Evolutionary conservation across 1,140 invertebrate species (phyloP).

Genomic region (Pachypsylla venusta): DNA sequence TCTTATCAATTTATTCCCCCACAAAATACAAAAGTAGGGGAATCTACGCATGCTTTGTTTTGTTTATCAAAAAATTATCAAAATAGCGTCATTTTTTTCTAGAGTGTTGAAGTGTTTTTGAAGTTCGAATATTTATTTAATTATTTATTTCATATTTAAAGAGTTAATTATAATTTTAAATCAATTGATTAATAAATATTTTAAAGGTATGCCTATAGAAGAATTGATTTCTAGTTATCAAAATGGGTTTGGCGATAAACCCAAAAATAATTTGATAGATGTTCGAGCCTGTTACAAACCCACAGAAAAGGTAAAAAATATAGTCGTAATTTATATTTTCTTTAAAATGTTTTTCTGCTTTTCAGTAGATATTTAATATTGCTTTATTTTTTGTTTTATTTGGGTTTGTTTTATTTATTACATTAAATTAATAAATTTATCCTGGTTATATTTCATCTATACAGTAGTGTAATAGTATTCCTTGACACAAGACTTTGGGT

Average conservation of each 20-base stretch:
- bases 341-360: too few relatives aligned
- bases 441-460: too few relatives aligned
- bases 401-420: too few relatives aligned
- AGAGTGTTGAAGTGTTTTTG: not conserved
- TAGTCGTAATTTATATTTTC: too few relatives aligned
- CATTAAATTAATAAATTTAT: too few relatives aligned
- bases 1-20: too few relatives aligned
- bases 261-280: conserved; percentile 31
- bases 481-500: too few relatives aligned
- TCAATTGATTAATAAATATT: not conserved
- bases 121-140: not conserved
- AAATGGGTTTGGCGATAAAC: conserved; percentile 9
- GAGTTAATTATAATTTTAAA: not conserved
- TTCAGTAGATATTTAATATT: too few relatives aligned
- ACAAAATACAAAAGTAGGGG: not conserved
- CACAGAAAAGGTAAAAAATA: conserved; percentile 35
- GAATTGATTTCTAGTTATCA: not conserved
- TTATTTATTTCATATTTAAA: not conserved
- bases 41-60: conserved; percentile 8
- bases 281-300: conserved; percentile 37
- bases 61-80: conserved; percentile 5
- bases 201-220: not conserved
- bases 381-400: too few relatives aligned
- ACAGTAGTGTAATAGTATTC: too few relatives aligned
- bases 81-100: conserved; percentile 3